Conservation (phyloP, 1,140 invertebrate species). For the Bombus sibiricus region DNA sequence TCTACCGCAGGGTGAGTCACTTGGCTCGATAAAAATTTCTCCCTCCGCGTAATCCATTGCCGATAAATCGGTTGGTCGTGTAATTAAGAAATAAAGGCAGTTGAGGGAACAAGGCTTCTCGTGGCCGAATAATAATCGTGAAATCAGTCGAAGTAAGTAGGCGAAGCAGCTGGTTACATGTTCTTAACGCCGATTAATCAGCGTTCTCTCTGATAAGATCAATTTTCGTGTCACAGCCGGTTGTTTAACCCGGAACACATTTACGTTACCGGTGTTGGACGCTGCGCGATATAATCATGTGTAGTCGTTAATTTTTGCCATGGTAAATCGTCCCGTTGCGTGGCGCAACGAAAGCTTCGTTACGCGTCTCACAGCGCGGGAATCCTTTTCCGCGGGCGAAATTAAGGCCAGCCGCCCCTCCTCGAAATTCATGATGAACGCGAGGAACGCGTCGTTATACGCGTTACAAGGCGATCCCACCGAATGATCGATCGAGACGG, state of each 20-base stretch:
- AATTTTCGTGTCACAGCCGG: neutral
- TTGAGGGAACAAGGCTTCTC: neutral
- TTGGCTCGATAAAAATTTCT: neutral
- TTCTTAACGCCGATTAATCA: conserved; percentile 23
- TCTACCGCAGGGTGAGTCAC: neutral
- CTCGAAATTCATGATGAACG: neutral
- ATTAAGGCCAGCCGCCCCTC: neutral
- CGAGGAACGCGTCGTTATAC: neutral
- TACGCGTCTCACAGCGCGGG: neutral
- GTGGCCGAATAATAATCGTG: neutral
- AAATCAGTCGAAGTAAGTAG: neutral
- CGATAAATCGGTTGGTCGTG: neutral
- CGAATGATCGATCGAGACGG: conserved; percentile 20
- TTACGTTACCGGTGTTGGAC: too few species aligned
- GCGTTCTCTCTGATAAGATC: neutral
- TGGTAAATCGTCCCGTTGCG: neutral
- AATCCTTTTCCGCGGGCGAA: neutral
- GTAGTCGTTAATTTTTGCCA: neutral
- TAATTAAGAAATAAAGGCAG: neutral
- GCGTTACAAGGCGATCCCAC: neutral
- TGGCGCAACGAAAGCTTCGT: neutral
- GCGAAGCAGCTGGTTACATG: neutral
- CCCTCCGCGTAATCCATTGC: neutral
- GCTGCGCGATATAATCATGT: neutral
- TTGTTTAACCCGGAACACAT: neutral